Evolutionary conservation across 2,888 invertebrate genomes (phyloP).

Genomic region (Frankliniella intonsa): DNA sequence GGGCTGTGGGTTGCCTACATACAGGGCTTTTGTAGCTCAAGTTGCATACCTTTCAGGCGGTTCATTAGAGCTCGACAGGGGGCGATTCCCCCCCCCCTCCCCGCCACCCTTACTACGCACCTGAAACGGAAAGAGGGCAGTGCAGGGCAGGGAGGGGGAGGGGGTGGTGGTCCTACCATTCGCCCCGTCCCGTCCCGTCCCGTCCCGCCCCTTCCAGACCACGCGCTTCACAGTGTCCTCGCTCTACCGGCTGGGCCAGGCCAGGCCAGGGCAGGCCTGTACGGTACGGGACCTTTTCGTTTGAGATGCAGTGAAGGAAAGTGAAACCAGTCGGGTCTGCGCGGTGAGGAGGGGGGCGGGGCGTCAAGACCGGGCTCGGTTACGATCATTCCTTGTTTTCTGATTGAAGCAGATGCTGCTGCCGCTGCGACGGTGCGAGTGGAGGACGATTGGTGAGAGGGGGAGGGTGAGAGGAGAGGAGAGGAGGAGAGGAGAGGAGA

Average conservation of each 20-base stretch:
- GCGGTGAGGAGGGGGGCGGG: background rate
- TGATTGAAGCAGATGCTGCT: conserved; percentile 13
- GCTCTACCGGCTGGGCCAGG: background rate
- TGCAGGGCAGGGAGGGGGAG: too few species aligned
- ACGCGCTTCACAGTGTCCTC: background rate
- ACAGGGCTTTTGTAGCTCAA: too few species aligned
- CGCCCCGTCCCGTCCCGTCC: too few species aligned
- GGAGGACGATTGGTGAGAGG: background rate
- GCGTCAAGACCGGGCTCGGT: conserved; percentile 3
- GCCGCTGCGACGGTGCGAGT: background rate
- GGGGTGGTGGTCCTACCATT: too few species aligned
- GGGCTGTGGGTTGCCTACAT: too few species aligned
- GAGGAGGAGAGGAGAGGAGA: too few species aligned
- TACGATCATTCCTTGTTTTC: conserved; percentile 12
- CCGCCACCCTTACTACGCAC: too few species aligned
- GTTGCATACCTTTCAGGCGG: too few species aligned
- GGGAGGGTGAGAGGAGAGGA: background rate
- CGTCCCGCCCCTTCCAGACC: too few species aligned
- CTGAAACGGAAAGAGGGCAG: too few species aligned
- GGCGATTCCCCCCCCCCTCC: too few species aligned
- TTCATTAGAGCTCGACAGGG: too few species aligned
- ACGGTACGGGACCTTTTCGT: conserved; percentile 3
- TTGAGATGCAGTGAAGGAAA: conserved; percentile 16
- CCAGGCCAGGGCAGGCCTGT: background rate
- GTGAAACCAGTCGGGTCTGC: conserved; percentile 8